phyloP scores from a whole-genome alignment of 2,888 invertebrate species.

The Ectobius pallidus region DNA sequence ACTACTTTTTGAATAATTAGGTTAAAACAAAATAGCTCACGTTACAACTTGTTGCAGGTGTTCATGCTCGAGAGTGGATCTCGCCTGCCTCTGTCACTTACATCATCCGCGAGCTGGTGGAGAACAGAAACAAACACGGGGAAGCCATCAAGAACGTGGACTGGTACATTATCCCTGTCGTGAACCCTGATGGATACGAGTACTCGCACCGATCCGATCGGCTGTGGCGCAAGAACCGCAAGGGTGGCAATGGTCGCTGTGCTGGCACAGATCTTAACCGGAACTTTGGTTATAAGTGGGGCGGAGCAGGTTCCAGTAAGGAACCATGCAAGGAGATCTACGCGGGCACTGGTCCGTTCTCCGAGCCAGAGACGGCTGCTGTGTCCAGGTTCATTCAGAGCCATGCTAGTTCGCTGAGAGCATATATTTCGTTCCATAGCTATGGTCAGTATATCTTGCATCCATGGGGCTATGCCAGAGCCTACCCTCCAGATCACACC shows the following conservation, averaged over 20 bases:
- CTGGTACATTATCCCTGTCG: slow-evolving; percentile 74
- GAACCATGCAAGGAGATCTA: slow-evolving; percentile 84
- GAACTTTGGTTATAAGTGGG: slow-evolving; percentile 89
- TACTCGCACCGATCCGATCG: slow-evolving; percentile 70
- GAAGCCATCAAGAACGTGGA: slow-evolving; percentile 60
- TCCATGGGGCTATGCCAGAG: slow-evolving; percentile 53
- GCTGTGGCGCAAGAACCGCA: slow-evolving; percentile 83
- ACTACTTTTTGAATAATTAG: too few relatives aligned
- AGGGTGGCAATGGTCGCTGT: slow-evolving; percentile 61
- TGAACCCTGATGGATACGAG: slow-evolving; percentile 89
- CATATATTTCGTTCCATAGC: slow-evolving; percentile 45
- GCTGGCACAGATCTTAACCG: slow-evolving; percentile 83
- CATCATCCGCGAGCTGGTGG: slow-evolving; percentile 72
- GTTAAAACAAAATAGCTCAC: too few relatives aligned
- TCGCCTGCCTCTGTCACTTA: slow-evolving; percentile 79
- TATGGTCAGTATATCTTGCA: slow-evolving; percentile 51
- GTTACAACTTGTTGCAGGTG: too few relatives aligned
- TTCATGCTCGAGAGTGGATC: slow-evolving; percentile 92
- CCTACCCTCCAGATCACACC: slow-evolving; percentile 48
- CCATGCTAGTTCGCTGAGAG: slow-evolving; percentile 50
- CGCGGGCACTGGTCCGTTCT: slow-evolving; percentile 79
- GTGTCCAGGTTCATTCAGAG: slow-evolving; percentile 59
- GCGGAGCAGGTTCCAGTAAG: slow-evolving; percentile 81
- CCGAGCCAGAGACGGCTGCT: slow-evolving; percentile 84
- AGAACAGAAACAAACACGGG: slow-evolving; percentile 69